Evolutionary conservation across 2,888 invertebrate genomes (phyloP), one percentile per base, ranked within the genome.

Genomic region (Drosophila pullipes): DNA sequence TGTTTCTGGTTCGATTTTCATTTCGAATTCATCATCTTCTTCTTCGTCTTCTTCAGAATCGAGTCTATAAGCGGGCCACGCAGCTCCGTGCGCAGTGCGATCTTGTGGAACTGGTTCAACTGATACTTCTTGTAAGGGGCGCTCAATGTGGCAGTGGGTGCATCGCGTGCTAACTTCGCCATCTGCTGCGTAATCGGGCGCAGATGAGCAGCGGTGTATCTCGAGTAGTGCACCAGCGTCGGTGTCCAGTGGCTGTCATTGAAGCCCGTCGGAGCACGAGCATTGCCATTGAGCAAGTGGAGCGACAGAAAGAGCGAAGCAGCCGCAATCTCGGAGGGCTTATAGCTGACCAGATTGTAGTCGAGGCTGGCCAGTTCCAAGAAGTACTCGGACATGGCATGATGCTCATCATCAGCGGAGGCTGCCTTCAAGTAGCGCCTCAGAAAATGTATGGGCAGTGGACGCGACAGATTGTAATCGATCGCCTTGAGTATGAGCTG

Each of bases 341-440:
- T 94, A 88, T 96, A 95, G 88, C 96, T 95, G 28, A 96, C 95
- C 94, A 98, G 95, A 18, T 95, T 94, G 91, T 98, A 97, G 71
- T 98, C 97, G 11, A 97, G 93, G 53, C 98, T 94, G 64, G 96
- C 95, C 74, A 98, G 94, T 93, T 99, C 99, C 89, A 98, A 95
- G 69, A 99, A 95, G 93, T 98, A 99, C 94, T 99, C 99, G 18
- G 97, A 97, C 93, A 98, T 94, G 63, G 96, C 95, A 91, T 98
- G 97, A 28, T 95, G 94, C 59, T 94, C 94, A 57, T 97, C 97
- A 64, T 93, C 92, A 55, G 94, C 94, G 1, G 95, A 95, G 13
- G 95, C 95, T 89, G 93, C 93, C 93, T 95, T 95, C 53, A 95
- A 95, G 87, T 94, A 96, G 94, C 99, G 96, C 75, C 99, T 95